These are phyloP conservation scores for Coenonympha arcania DNA, from an alignment of 2,888 invertebrate genomes.

Conservation along the genomic window DNA sequence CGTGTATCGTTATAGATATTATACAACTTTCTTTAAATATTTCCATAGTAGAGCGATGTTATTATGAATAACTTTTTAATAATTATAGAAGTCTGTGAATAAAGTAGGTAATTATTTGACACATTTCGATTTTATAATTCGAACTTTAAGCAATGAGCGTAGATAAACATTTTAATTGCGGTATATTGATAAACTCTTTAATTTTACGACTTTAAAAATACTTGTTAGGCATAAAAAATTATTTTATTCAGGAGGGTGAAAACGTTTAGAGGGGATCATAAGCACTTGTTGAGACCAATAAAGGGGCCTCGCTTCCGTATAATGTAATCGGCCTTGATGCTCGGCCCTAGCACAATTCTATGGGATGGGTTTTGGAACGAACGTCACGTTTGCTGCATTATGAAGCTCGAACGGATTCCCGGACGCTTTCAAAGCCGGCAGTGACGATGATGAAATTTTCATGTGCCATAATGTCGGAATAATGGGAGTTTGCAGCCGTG, in stretches of 20 bases:
- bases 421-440: slow-evolving; percentile 41
- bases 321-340: slow-evolving; percentile 25
- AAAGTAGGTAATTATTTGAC: no score
- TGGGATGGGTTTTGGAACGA: slow-evolving; percentile 34
- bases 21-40: no score
- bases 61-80: no score
- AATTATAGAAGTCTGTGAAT: no score
- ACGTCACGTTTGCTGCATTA: slow-evolving; percentile 41
- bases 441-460: slow-evolving; percentile 39
- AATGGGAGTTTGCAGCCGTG: slow-evolving; percentile 16
- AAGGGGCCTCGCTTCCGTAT: slow-evolving; percentile 20
- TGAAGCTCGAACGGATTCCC: slow-evolving; percentile 52
- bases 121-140: no score
- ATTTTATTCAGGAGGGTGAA: slow-evolving; percentile 11
- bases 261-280: slow-evolving; percentile 15
- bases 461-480: slow-evolving; percentile 26
- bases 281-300: slow-evolving; percentile 21
- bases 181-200: neutral
- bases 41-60: no score
- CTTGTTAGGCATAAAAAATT: neutral
- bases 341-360: slow-evolving; percentile 41
- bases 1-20: no score
- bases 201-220: neutral
- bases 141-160: no score
- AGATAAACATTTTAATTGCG: neutral